phyloP scores from a whole-genome alignment of 2,888 invertebrate genomes.

The Leucoptera coffeella region DNA sequence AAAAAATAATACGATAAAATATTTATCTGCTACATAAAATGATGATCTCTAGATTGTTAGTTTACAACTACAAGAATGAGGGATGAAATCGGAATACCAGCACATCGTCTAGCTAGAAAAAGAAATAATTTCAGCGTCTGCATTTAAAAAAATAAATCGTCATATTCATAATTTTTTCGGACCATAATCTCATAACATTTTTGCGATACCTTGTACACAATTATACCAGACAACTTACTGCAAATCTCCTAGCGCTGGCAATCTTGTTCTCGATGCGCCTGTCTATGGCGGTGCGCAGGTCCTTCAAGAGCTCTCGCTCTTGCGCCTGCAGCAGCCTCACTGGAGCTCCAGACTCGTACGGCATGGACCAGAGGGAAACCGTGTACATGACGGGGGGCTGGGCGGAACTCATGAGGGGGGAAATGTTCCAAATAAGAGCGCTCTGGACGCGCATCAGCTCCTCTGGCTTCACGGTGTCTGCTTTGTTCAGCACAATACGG shows the following conservation, averaged over 20 bases:
- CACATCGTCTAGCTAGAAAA: too few species aligned
- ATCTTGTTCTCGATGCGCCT: conserved; percentile 92
- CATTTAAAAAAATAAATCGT: too few species aligned
- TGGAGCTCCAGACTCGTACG: conserved; percentile 77
- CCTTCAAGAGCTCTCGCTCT: conserved; percentile 80
- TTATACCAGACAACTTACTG: too few species aligned
- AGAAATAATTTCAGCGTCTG: too few species aligned
- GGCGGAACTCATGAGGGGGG: conserved; percentile 91
- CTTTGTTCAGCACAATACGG: conserved; percentile 90
- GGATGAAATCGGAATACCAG: too few species aligned
- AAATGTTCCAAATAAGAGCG: conserved; percentile 92
- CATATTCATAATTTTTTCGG: too few species aligned
- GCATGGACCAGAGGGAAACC: conserved; percentile 81
- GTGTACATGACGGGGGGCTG: conserved; percentile 92
- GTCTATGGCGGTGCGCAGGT: conserved; percentile 78
- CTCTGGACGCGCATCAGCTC: conserved; percentile 91
- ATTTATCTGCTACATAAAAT: too few species aligned
- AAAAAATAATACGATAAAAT: too few species aligned
- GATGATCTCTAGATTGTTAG: too few species aligned
- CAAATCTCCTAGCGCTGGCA: conserved; percentile 89
- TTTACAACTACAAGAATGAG: too few species aligned
- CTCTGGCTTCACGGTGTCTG: conserved; percentile 86
- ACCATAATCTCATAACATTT: too few species aligned
- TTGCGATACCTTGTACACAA: too few species aligned
- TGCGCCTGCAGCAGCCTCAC: conserved; percentile 78